Percentiles rank a stretch among this genome's conserved stretches.
phyloP scores from a whole-genome alignment of 2,888 invertebrate species.

The Lamellibrachia satsuma region DNA sequence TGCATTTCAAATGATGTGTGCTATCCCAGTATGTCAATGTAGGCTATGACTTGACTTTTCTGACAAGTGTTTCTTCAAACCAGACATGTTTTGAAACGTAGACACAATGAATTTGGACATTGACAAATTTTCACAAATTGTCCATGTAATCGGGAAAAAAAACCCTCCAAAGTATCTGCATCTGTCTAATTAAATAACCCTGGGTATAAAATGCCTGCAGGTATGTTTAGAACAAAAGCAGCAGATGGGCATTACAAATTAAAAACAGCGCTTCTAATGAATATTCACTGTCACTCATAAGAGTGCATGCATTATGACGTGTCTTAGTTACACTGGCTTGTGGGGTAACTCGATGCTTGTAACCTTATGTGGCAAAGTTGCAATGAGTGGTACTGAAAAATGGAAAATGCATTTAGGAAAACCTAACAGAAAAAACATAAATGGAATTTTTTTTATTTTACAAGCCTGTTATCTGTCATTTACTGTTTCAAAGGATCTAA shows the following conservation, averaged over 20 bases:
- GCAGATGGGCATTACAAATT: slow-evolving; percentile 1
- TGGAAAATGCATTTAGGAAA: not conserved
- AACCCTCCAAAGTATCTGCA: not conserved
- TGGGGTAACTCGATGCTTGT: not conserved
- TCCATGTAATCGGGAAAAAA: not conserved
- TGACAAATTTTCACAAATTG: too few relatives aligned
- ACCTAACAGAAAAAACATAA: not conserved
- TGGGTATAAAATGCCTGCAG: not conserved
- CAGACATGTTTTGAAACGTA: too few relatives aligned
- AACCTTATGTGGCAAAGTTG: not conserved
- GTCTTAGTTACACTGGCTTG: too few relatives aligned
- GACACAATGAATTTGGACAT: too few relatives aligned
- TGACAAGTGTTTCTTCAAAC: too few relatives aligned
- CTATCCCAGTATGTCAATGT: too few relatives aligned
- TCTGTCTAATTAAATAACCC: not conserved
- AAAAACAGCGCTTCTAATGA: not conserved
- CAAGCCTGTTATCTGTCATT: not conserved
- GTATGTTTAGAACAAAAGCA: not conserved
- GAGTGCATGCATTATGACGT: not conserved
- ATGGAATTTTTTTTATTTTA: not conserved
- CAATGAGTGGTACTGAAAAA: not conserved
- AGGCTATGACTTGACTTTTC: too few relatives aligned
- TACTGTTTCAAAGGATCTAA: not conserved
- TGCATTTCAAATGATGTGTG: too few relatives aligned
- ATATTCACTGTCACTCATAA: not conserved